These are phyloP conservation scores for Brachyrhaphis roseni DNA, from an alignment of 2,797 vertebrate species.

Conservation along the genomic window DNA sequence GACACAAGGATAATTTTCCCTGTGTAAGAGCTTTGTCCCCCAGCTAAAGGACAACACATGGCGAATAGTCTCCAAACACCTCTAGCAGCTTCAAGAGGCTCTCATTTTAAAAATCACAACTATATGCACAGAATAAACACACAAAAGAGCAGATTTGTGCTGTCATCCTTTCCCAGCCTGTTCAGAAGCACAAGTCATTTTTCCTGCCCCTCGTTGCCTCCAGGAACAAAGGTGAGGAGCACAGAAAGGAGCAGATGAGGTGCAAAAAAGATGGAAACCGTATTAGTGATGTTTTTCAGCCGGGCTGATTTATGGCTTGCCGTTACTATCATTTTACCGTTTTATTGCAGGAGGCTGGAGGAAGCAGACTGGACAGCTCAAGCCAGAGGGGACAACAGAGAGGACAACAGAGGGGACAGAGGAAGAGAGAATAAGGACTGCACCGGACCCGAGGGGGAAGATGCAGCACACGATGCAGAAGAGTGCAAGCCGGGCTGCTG, in stretches of 20 bases:
- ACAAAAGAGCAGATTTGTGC: constrained; percentile 21
- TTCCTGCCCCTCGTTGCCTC: constrained; percentile 47
- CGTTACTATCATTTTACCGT: constrained; percentile 73
- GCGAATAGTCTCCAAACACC: constrained; percentile 39
- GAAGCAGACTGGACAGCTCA: constrained; percentile 56
- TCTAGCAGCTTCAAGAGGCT: constrained; percentile 42
- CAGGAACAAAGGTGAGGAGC: constrained; percentile 74
- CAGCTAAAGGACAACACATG: constrained; percentile 57
- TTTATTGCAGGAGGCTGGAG: constrained; percentile 50
- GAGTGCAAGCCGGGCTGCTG: constrained; percentile 27
- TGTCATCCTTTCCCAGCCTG: constrained; percentile 35
- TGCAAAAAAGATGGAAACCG: constrained; percentile 49
- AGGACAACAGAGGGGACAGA: constrained; percentile 5
- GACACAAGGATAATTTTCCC: constrained; percentile 67
- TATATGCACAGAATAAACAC: constrained; percentile 19
- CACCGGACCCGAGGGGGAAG: constrained; percentile 31
- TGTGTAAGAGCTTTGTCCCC: constrained; percentile 60
- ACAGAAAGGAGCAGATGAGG: constrained; percentile 58
- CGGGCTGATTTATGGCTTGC: constrained; percentile 74
- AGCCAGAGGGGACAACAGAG: constrained; percentile 24
- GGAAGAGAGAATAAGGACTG: constrained; percentile 13
- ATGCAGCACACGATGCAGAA: constrained; percentile 27
- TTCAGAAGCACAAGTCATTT: constrained; percentile 31
- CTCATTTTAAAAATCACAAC: constrained; percentile 27
- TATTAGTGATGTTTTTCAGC: constrained; percentile 75